Percentiles rank a stretch among this genome's conserved stretches.
Conservation (phyloP, 2,888 invertebrate species). For the Conchocele bisecta region DNA sequence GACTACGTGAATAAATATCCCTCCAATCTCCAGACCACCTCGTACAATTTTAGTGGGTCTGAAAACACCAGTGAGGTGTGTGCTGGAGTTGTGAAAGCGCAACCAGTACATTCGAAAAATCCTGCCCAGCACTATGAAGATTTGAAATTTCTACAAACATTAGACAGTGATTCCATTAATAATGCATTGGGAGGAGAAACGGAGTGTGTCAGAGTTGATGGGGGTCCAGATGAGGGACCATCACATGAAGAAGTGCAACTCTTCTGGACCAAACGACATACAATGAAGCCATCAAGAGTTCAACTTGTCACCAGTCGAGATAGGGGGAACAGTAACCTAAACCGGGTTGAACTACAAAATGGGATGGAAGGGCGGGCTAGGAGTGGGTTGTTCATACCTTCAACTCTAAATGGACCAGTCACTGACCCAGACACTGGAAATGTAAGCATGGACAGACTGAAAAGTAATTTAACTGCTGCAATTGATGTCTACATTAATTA, state of each 20-base stretch:
- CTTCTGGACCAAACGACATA: conserved; percentile 27
- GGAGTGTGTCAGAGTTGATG: conserved; percentile 24
- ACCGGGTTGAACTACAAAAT: conserved; percentile 23
- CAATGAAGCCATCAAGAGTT: conserved; percentile 13
- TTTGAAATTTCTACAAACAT: conserved; percentile 17
- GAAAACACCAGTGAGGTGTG: conserved; percentile 21
- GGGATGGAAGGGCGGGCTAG: conserved; percentile 29
- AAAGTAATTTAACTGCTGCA: conserved; percentile 10
- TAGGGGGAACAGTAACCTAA: conserved; percentile 23
- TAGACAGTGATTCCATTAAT: conserved; percentile 12
- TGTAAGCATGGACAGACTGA: conserved; percentile 15
- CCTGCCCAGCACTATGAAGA: conserved; percentile 27
- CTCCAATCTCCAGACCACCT: conserved; percentile 27
- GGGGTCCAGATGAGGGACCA: conserved; percentile 23
- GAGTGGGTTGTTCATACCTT: conserved; percentile 27
- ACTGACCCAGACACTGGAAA: conserved; percentile 17
- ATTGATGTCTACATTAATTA: conserved; percentile 13
- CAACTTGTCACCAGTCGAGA: conserved; percentile 24
- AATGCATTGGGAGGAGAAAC: conserved; percentile 13
- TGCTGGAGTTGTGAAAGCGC: conserved; percentile 26
- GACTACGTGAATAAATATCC: conserved; percentile 23
- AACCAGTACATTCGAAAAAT: conserved; percentile 26
- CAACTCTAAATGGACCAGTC: conserved; percentile 17
- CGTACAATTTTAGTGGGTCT: conserved; percentile 25
- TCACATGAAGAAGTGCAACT: conserved; percentile 26